Base-by-base conservation (phyloP, 2,888 invertebrate species). In the Platynereis dumerilii region DNA sequence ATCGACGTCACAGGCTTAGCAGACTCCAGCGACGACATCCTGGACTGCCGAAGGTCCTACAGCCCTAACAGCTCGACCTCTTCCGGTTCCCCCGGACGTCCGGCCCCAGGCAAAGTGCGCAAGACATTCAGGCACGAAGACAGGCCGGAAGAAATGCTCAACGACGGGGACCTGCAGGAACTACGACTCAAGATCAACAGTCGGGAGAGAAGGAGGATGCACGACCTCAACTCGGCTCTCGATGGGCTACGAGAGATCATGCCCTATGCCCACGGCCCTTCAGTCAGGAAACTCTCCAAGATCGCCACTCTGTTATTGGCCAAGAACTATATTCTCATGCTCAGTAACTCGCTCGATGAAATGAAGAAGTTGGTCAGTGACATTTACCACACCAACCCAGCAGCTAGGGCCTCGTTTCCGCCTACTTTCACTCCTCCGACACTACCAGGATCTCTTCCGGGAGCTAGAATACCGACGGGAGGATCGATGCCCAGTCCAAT, bases 151-250 rank as follows among this genome's bases (percentile, higher is more conserved):
- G 34, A 34, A 7, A n/a, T n/a, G 10, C 17, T 57, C 44, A 57
- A 0, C 45, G 82, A 82, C 58, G 65, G 58, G 2, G 81, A 81
- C 58, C 59, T 80, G 26, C 82, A 83, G 63, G 76, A 76, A 3
- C 70, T 83, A 15, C 70, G 83, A 28, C 72, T 83, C 56, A 84
- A 85, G 71, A 85, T 86, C 52, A 86, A 86, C 76, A 81, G 84
- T 48, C 76, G 86, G n/a, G 86, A 86, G 72, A 74, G 86, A 34
- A 77, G 81, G 67, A 72, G 86, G 44, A 86, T 86, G 86, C 86
- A 86, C 74, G 86, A 86, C 68, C 74, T 86, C 60, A 86, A 86
- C 72, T 81, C 85, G 5, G 84, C 84, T 0, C 69, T 84, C 61
- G 84, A 84, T 66, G 81, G 81, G 27, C 73, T 84, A 2, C 72